Evolutionary conservation across 2,797 vertebrate genomes (phyloP).

Genomic region (Anas bernieri): DNA sequence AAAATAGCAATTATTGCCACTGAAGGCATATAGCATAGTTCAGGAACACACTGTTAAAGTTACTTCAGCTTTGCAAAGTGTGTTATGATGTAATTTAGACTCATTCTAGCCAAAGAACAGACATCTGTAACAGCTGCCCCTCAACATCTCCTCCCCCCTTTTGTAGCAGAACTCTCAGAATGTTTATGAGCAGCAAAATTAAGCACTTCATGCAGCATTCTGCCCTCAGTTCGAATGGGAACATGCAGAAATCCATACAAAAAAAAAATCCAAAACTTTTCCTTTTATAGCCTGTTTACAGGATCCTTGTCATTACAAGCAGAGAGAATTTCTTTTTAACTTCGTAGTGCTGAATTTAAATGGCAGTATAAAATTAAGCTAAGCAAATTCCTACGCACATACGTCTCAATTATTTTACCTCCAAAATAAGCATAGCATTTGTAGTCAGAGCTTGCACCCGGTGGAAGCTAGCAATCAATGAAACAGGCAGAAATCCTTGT

Average conservation of each 20-base stretch:
- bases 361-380: not conserved
- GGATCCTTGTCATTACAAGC: not conserved
- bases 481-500: slow-evolving; percentile 92
- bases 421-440: slow-evolving; percentile 88
- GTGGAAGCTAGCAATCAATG: slow-evolving; percentile 93
- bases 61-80: not conserved
- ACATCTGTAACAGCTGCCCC: not conserved
- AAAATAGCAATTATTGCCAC: not conserved
- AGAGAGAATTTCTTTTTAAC: not conserved
- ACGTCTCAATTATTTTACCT: slow-evolving; percentile 80
- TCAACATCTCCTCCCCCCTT: not conserved
- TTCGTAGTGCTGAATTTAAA: not conserved
- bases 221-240: not conserved
- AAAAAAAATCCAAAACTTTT: not conserved
- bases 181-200: not conserved
- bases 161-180: not conserved
- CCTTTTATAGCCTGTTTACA: not conserved
- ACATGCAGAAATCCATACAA: not conserved
- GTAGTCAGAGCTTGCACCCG: slow-evolving; percentile 94
- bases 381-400: not conserved
- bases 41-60: not conserved
- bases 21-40: not conserved
- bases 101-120: not conserved
- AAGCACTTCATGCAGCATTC: not conserved
- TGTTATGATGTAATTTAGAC: not conserved